Conservation (phyloP, 2,797 vertebrate genomes). For the Protonibea diacanthus region DNA sequence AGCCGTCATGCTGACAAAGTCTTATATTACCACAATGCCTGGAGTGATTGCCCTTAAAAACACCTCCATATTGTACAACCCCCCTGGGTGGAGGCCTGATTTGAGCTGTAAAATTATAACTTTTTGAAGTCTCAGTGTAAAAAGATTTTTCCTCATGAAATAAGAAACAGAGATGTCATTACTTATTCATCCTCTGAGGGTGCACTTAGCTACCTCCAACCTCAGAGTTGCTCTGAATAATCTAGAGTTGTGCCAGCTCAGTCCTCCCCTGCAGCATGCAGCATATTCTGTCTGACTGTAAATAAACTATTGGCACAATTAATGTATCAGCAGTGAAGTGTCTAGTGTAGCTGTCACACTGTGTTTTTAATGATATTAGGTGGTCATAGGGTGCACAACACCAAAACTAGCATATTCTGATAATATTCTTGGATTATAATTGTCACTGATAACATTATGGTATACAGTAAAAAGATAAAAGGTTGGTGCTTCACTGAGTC, state of each 20-base stretch:
- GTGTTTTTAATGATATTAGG: not conserved
- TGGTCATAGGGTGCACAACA: constrained; percentile 9
- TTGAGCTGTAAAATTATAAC: constrained; percentile 32
- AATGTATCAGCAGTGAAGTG: not conserved
- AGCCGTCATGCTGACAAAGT: constrained; percentile 19
- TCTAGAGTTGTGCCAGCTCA: constrained; percentile 51
- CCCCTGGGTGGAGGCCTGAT: not conserved
- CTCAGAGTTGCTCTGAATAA: constrained; percentile 67
- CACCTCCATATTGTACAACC: not conserved
- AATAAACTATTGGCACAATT: constrained; percentile 1
- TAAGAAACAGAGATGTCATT: constrained; percentile 51
- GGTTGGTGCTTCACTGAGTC: not conserved
- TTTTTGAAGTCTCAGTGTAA: constrained; percentile 29
- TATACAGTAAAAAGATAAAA: not conserved
- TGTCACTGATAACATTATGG: not conserved
- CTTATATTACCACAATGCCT: constrained; percentile 14
- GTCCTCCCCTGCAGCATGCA: constrained; percentile 42
- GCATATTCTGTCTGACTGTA: not conserved
- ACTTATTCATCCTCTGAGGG: constrained; percentile 65
- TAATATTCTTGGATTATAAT: not conserved
- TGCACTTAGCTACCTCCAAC: constrained; percentile 57
- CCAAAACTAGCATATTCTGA: not conserved
- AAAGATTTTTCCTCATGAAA: constrained; percentile 27
- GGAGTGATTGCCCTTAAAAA: constrained; percentile 23
- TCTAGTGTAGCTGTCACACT: not conserved